A percentile compares a stretch with the other conserved stretches of the same genome.
Evolutionary conservation across 2,797 vertebrate species (phyloP).

Genomic region (Crenichthys baileyi): DNA sequence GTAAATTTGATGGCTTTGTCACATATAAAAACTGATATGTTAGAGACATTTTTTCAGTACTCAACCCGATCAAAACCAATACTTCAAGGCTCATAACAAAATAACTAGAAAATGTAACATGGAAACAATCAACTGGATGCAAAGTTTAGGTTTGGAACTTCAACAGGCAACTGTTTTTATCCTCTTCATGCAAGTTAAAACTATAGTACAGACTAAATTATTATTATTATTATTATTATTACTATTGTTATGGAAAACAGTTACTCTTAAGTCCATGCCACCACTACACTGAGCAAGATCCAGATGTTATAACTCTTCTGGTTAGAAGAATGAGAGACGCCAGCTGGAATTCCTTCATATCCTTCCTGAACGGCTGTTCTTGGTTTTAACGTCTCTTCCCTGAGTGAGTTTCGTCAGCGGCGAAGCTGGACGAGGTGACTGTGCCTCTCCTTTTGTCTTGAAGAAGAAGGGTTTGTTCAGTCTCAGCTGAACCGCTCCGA

Average conservation of each 20-base stretch:
- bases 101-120: background rate
- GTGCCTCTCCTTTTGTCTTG: constrained; percentile 74
- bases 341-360: background rate
- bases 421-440: constrained; percentile 65
- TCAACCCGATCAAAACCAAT: background rate
- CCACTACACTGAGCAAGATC: background rate
- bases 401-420: constrained; percentile 77
- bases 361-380: constrained; percentile 41
- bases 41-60: background rate
- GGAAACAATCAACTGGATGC: background rate
- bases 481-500: constrained; percentile 76
- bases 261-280: background rate
- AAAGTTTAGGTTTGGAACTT: background rate
- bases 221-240: background rate
- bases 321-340: background rate
- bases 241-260: background rate
- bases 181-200: background rate
- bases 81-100: background rate
- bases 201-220: background rate
- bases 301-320: background rate
- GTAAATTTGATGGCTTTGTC: background rate
- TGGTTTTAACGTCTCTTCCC: constrained; percentile 40
- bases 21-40: constrained; percentile 10
- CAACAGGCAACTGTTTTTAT: background rate
- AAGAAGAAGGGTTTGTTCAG: constrained; percentile 85